Conservation (phyloP, 2,888 invertebrate species). For the Cremastobaeus sp. region DNA sequence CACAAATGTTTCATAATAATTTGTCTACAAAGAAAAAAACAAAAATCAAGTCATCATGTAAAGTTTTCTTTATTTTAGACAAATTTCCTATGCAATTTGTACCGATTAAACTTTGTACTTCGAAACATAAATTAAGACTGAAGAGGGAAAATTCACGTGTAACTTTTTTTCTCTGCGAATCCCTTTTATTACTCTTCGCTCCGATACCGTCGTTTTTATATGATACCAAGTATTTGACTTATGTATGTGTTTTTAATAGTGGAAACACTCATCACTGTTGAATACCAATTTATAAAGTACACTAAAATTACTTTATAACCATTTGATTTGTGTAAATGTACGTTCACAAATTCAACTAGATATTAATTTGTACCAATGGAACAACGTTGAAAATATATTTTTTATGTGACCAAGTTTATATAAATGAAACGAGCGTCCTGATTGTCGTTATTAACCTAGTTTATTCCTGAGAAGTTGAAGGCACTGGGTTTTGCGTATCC, state of each 20-base stretch:
- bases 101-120: constrained; percentile 20
- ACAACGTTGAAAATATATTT: constrained; percentile 77
- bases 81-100: too few species aligned
- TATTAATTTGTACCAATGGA: constrained; percentile 69
- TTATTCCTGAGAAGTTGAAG: constrained; percentile 54
- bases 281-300: constrained; percentile 38
- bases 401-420: constrained; percentile 75
- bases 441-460: constrained; percentile 30
- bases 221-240: neutral
- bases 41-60: too few species aligned
- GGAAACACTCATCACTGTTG: neutral
- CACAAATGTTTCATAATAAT: constrained; percentile 41
- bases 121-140: constrained; percentile 35
- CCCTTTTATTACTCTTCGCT: neutral
- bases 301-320: constrained; percentile 64
- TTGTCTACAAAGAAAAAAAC: constrained; percentile 12
- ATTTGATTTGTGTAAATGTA: constrained; percentile 64
- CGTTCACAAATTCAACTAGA: constrained; percentile 63
- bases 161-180: neutral
- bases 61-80: too few species aligned
- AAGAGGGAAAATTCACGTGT: constrained; percentile 11
- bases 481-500: constrained; percentile 46
- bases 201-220: neutral
- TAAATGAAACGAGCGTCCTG: constrained; percentile 63
- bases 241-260: constrained; percentile 24